Conservation (phyloP, 2,113 vertebrate species). For the Syngnathus floridae region DNA sequence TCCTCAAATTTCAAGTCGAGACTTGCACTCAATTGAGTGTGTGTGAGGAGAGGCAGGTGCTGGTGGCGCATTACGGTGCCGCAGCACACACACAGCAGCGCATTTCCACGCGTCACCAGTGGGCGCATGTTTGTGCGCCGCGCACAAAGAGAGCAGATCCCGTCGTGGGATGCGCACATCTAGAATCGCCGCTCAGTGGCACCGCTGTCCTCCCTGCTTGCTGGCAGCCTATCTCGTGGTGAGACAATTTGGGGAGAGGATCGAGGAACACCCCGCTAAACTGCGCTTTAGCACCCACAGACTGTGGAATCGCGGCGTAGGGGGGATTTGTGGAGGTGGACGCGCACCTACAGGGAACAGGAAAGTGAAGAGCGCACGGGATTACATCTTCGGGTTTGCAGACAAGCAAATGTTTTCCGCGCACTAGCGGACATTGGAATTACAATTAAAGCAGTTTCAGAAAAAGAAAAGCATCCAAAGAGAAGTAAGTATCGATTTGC, state of each 20-base stretch:
- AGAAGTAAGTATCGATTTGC: slow-evolving; percentile 45
- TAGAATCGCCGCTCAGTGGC: slow-evolving; percentile 50
- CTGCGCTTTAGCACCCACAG: slow-evolving; percentile 1
- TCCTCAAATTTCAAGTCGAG: neutral
- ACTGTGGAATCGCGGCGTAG: slow-evolving; percentile 8
- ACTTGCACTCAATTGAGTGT: neutral
- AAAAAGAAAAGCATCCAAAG: slow-evolving; percentile 46
- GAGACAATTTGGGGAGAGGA: slow-evolving; percentile 26
- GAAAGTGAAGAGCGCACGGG: slow-evolving; percentile 27
- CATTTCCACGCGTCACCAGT: slow-evolving; percentile 61
- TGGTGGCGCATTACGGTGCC: slow-evolving; percentile 59
- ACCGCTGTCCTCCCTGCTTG: slow-evolving; percentile 41
- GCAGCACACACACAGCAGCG: slow-evolving; percentile 24
- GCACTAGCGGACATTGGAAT: slow-evolving; percentile 35
- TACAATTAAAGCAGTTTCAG: slow-evolving; percentile 49
- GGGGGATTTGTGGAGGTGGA: slow-evolving; percentile 45
- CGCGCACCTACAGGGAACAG: slow-evolving; percentile 25
- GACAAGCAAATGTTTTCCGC: slow-evolving; percentile 16
- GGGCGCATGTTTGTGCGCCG: slow-evolving; percentile 60
- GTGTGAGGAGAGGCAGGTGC: slow-evolving; percentile 31
- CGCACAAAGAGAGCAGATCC: slow-evolving; percentile 59
- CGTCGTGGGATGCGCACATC: slow-evolving; percentile 52
- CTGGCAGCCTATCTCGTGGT: slow-evolving; percentile 39
- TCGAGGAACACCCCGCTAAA: slow-evolving; percentile 18
- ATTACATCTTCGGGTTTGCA: slow-evolving; percentile 6